Conservation (phyloP, 2,888 invertebrate species). For the Antheraea yamamai region DNA sequence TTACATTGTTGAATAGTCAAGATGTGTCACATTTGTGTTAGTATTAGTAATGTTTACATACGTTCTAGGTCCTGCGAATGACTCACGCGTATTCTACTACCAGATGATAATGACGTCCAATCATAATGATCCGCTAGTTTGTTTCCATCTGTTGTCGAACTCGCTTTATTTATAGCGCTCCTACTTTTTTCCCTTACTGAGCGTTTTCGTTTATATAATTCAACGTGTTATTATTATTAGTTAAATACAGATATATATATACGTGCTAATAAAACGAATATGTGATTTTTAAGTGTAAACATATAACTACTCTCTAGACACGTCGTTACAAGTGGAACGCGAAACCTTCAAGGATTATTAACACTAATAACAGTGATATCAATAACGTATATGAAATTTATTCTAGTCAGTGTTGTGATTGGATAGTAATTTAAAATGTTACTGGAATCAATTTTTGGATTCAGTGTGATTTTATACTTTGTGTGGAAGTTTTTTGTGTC, state of each 20-base stretch:
- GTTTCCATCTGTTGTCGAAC: constrained; percentile 48
- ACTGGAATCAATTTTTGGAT: constrained; percentile 65
- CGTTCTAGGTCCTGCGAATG: constrained; percentile 66
- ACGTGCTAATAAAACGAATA: constrained; percentile 32
- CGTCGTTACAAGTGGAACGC: constrained; percentile 57
- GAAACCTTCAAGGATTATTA: constrained; percentile 51
- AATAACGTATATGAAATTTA: constrained; percentile 44
- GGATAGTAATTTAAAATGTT: constrained; percentile 62
- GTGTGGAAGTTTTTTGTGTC: constrained; percentile 64
- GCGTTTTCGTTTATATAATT: not conserved
- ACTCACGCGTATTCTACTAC: constrained; percentile 62
- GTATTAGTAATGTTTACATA: constrained; percentile 67
- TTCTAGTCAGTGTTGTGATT: constrained; percentile 67
- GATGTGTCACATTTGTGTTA: constrained; percentile 63
- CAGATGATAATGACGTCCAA: constrained; percentile 62
- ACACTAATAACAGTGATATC: constrained; percentile 34
- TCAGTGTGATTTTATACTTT: constrained; percentile 60
- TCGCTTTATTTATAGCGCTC: constrained; percentile 42
- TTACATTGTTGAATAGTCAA: constrained; percentile 54
- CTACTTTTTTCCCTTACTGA: constrained; percentile 28
- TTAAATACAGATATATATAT: not conserved
- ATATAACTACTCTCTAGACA: constrained; percentile 44
- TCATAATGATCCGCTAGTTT: constrained; percentile 57
- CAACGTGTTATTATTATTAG: not conserved
- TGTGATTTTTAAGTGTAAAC: constrained; percentile 48